These are phyloP conservation scores for Galeopsomyia nigrocyanea DNA, from an alignment of 2,888 invertebrate genomes.

Conservation along the genomic window DNA sequence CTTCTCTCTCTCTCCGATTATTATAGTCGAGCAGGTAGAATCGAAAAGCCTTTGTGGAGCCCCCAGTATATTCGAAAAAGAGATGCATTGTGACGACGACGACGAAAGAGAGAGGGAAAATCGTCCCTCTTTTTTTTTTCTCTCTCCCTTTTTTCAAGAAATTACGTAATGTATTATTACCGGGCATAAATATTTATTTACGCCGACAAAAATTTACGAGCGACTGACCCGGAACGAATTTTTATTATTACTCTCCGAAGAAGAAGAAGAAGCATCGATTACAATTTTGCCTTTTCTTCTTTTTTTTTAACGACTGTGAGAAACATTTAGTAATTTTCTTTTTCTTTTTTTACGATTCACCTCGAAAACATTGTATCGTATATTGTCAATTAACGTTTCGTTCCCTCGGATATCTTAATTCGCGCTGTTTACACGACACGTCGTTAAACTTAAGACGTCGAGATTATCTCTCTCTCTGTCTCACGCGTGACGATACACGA, in stretches of 20 bases:
- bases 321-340: too few relatives aligned
- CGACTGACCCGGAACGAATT: constrained; percentile 19
- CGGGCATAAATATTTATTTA: constrained; percentile 36
- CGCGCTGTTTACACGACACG: background rate
- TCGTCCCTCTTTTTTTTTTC: constrained; percentile 22
- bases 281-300: background rate
- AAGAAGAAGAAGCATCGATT: constrained; percentile 2
- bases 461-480: constrained; percentile 4
- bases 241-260: constrained; percentile 1
- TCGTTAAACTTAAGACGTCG: constrained; percentile 3
- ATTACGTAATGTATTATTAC: constrained; percentile 10
- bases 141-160: constrained; percentile 1
- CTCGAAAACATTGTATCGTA: too few relatives aligned
- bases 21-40: constrained; percentile 47
- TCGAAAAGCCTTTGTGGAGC: constrained; percentile 39
- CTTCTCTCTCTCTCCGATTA: constrained; percentile 31
- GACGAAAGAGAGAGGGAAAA: constrained; percentile 9
- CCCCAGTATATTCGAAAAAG: constrained; percentile 7
- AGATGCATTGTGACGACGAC: constrained; percentile 5
- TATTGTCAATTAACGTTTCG: constrained; percentile 9
- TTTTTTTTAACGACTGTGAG: too few relatives aligned
- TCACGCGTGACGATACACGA: too few relatives aligned
- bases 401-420: constrained; percentile 8
- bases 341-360: too few relatives aligned
- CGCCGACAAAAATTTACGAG: constrained; percentile 8